Evolutionary conservation across 2,113 vertebrate species (phyloP), one percentile per base, ranked within the genome.

Genomic region (Calonectris borealis): DNA sequence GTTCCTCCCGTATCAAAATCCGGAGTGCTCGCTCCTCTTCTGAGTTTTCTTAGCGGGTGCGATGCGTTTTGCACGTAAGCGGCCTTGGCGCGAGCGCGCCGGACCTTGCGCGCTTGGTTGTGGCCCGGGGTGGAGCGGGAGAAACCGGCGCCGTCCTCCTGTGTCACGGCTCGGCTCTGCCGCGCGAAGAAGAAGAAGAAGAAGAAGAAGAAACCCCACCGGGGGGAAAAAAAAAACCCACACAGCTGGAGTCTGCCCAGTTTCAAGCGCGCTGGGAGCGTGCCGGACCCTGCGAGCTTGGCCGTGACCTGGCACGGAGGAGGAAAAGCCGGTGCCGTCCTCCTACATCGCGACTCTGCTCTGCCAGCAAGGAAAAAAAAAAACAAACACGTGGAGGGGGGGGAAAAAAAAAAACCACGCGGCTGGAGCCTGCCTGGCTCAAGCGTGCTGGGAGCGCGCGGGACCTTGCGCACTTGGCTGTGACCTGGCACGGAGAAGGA

Each of bases 41-140:
- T 3, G 52, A 16, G 8, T 60, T 42, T 60, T 31, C 27, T 21
- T 51, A 4, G 2, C 20, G 68, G 36, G 13, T 3, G 19, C 6
- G 2, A 20, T 4, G 73, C 2, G 16, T 26, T 78, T 62, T 1
- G 38, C 20, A 2, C 3, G 3, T 11, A 15, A 54, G 68, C 4
- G 9, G 25, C 11, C 5, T 22, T 6, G 49, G 9, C 1, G 7
- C 2, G 8, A 42, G 48, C 17, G 5, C 0, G 16, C 22, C 0
- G 5, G 22, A 40, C 2, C 13, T 22, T 4, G 44, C 13, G 5
- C 2, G 13, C 61, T 65, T 4, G 18, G 19, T 10, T 19, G 16
- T 1, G 46, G 16, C 21, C 64, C 6, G 84, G 54, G 46, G 20
- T 3, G 9, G 54, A 78, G 21, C 20, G 31, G 48, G 66, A 31